Evolutionary conservation across 2,797 vertebrate genomes (phyloP).

Genomic region (Leptoclinus maculatus): DNA sequence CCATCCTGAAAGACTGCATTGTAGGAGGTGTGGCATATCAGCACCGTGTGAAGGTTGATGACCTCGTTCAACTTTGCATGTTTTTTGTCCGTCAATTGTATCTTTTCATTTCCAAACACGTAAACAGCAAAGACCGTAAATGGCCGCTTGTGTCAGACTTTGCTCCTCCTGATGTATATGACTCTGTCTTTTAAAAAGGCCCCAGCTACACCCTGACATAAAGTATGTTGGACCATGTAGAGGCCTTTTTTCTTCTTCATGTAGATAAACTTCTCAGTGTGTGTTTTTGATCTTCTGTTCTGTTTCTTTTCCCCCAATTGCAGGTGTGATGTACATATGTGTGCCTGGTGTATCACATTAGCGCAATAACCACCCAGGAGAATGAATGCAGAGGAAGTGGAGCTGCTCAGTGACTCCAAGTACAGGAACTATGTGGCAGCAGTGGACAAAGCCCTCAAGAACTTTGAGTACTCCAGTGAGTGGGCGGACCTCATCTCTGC

Average conservation of each 20-base stretch:
- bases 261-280: not conserved
- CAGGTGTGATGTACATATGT: conserved; percentile 88
- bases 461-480: conserved; percentile 99
- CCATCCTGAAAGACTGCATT: conserved; percentile 12
- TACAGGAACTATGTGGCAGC: conserved; percentile 99
- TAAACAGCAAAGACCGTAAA: conserved; percentile 5
- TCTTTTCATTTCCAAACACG: not conserved
- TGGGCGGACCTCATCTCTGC: conserved; percentile 99
- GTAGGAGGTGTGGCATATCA: not conserved
- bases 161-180: conserved; percentile 14
- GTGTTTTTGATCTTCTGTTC: not conserved
- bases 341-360: conserved; percentile 85
- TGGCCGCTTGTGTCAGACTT: conserved; percentile 28
- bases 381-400: conserved; percentile 99
- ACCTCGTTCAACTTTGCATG: not conserved
- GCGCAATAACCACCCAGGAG: conserved; percentile 86
- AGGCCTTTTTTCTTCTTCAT: not conserved
- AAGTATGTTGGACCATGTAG: not conserved
- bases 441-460: conserved; percentile 98
- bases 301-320: not conserved
- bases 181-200: no score
- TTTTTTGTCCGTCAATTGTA: not conserved
- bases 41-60: not conserved
- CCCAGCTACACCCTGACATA: no score
- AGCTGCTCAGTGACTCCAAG: conserved; percentile 97